Base-by-base conservation (phyloP, 2,797 vertebrate species). In the Premnoplex brunnescens region DNA sequence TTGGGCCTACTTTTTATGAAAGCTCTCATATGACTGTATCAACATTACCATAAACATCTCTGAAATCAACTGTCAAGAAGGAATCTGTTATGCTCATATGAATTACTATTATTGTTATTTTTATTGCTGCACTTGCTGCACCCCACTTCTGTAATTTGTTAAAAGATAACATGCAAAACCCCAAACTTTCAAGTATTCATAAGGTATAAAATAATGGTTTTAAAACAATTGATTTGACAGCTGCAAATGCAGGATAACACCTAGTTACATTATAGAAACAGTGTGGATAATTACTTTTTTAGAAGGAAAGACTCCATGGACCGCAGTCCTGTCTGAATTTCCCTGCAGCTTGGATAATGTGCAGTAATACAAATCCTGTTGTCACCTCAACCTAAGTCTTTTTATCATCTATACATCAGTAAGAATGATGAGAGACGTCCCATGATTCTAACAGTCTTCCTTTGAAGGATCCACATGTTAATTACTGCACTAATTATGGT, bases 401-500 rank as follows among this genome's bases (percentile, higher is more conserved):
- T 98, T 97, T 96, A 97, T 97, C 97, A 97, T 95, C 95, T 54
- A 74, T 91, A 97, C 94, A 97, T 98, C 97, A 98, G 93, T 67
- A 96, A 97, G 97, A 97, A 93, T 95, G 97, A 98, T 89, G 97
- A 97, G 97, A 93, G 97, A 96, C 91, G 88, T 97, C 97, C 97
- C 95, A 88, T 78, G 97, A 97, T 97, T 97, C 97, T 94, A 97
- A 89, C 96, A 97, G 97, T 93, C 96, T 97, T 92, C 94, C 95
- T 98, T 97, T 98, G 97, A 97, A 98, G 97, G 96, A 97, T 95
- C 97, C 97, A 96, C 98, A 97, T 77, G 96, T 97, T 98, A 98
- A 98, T 98, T 98, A 98, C 97, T 95, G 97, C 98, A 98, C 98
- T 98, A 99, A 98, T 98, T 98, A 98, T 95, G 97, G 98, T 97